Base-by-base conservation (phyloP, 2,113 vertebrate genomes). In the Pteruthius melanotis region DNA sequence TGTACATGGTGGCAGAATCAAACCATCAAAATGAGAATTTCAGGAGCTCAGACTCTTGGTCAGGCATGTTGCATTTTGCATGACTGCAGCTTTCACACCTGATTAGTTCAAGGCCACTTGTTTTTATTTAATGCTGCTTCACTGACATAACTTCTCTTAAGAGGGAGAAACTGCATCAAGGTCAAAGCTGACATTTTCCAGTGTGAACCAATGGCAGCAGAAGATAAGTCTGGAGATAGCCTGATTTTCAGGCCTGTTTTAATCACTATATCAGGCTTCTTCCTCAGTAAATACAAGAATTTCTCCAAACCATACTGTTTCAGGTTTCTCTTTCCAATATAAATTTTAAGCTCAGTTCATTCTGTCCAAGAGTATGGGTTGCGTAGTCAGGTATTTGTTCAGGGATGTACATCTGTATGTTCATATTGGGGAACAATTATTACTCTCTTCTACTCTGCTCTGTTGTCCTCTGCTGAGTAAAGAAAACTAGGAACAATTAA, bases 401-500 rank as follows among this genome's bases (percentile, higher is more conserved):
- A 70, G 21, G 39, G 68, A 54, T 83, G 49, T 60, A 65, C 39
- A 76, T 70, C n/a, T 76, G 31, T 68, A 30, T 60, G 31, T 89
- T 96, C 74, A 16, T 70, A 70, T 8, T 37, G 17, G 42, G 49
- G 64, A 87, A 52, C 64, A 92, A 83, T 78, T 90, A 90, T 88
- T 71, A 50, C 49, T 90, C 28, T 90, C 88, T 90, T 77, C 60
- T 89, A 52, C 37, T 23, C 50, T 56, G 33, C 31, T 74, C 71
- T 88, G 64, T 87, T 95, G 50, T 90, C 69, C 83, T 95, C 42
- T 81, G 64, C 65, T 81, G 60, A 87, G 82, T 17, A 90, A 54
- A 81, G 74, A 93, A 94, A 95, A 91, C 65, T 82, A 27, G 1
- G 84, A 95, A 95, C 83, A 94, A 95, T 96, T 96, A 93, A 94